Conservation (phyloP, 2,888 invertebrate genomes). For the Gortyna flavago region DNA sequence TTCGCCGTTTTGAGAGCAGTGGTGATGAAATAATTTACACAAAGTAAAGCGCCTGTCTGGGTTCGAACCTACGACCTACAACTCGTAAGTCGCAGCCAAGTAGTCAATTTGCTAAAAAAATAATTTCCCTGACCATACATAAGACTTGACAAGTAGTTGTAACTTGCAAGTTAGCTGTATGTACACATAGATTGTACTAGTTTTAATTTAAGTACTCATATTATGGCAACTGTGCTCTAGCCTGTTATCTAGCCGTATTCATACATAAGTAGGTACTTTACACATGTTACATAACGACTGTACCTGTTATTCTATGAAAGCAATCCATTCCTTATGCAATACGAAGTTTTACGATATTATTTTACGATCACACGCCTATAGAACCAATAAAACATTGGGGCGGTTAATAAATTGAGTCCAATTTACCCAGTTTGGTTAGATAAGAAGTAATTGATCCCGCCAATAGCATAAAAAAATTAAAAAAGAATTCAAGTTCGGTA, state of each 20-base stretch:
- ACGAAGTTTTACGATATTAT: constrained; percentile 50
- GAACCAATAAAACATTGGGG: constrained; percentile 48
- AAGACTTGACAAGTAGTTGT: neutral
- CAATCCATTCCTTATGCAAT: constrained; percentile 52
- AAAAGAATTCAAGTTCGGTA: neutral
- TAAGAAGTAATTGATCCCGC: constrained; percentile 10
- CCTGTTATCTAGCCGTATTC: constrained; percentile 18
- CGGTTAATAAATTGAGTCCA: constrained; percentile 66
- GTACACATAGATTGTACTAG: neutral
- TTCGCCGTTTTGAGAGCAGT: no score
- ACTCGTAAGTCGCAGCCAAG: no score
- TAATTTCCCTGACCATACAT: no score
- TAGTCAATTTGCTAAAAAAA: neutral
- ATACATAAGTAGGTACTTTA: constrained; percentile 17
- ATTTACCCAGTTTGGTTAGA: constrained; percentile 53
- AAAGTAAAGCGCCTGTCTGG: no score
- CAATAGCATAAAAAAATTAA: neutral
- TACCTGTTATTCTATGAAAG: constrained; percentile 50
- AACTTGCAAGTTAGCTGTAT: neutral
- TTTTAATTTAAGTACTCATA: constrained; percentile 3
- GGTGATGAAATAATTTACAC: no score
- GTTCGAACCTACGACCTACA: no score
- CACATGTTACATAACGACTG: constrained; percentile 42
- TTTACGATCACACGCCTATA: constrained; percentile 53
- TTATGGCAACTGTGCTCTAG: constrained; percentile 5